These are phyloP conservation scores for Excalfactoria chinensis DNA, from an alignment of 2,113 vertebrate species.

Conservation along the genomic window DNA sequence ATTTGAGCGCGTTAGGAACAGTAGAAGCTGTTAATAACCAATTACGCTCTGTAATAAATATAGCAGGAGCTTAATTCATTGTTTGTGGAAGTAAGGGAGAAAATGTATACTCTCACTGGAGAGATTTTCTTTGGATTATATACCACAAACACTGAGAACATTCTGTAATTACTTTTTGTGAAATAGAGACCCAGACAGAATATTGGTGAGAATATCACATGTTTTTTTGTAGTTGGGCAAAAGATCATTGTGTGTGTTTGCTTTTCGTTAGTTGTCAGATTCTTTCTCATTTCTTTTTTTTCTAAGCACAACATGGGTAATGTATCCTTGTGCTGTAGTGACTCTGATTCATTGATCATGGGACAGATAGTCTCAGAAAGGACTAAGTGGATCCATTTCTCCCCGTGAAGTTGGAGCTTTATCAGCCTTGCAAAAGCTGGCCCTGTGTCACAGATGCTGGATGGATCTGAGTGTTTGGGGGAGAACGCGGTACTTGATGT, in stretches of 20 bases:
- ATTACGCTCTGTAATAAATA: neutral
- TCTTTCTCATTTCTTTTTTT: neutral
- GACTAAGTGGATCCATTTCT: neutral
- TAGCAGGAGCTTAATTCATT: neutral
- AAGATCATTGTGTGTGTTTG: neutral
- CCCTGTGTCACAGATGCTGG: neutral
- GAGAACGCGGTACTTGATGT: neutral
- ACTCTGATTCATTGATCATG: neutral
- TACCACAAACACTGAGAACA: neutral
- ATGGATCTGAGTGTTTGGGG: neutral
- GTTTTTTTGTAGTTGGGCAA: neutral
- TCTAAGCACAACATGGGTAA: neutral
- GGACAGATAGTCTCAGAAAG: neutral
- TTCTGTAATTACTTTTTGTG: neutral
- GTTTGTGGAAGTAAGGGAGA: neutral
- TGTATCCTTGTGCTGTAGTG: neutral
- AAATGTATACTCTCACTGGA: neutral
- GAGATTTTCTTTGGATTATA: neutral
- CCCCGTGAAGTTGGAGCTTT: neutral
- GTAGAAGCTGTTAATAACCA: neutral
- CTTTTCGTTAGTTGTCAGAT: neutral
- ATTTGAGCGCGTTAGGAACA: neutral
- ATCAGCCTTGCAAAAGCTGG: neutral
- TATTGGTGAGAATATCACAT: neutral
- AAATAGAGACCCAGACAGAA: neutral